Percentiles rank a stretch among this genome's conserved stretches.
phyloP scores from a whole-genome alignment of 1,140 invertebrate species.

The Drosophila obscura region DNA sequence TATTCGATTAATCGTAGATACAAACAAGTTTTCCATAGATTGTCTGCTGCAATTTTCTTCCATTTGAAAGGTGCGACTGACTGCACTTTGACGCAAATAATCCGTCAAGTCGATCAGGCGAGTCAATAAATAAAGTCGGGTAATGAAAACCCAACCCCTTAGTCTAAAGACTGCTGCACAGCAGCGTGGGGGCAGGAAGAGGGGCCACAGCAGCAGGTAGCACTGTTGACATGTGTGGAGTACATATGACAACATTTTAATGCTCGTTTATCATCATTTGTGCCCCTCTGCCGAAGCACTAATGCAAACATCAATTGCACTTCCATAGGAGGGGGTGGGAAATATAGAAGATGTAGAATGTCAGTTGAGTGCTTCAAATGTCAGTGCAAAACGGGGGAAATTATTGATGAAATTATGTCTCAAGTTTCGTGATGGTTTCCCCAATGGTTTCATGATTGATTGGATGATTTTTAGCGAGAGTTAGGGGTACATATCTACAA shows the following conservation, averaged over 20 bases:
- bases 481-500: not conserved
- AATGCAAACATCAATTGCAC: slow-evolving; percentile 63
- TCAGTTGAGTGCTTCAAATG: slow-evolving; percentile 2
- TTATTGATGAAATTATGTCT: too few species aligned
- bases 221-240: slow-evolving; percentile 35
- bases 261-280: slow-evolving; percentile 76
- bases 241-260: slow-evolving; percentile 80
- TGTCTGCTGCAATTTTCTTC: too few species aligned
- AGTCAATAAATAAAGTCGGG: slow-evolving; percentile 78
- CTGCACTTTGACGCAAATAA: slow-evolving; percentile 52
- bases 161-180: not conserved
- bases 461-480: too few species aligned
- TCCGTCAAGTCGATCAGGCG: slow-evolving; percentile 77
- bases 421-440: too few species aligned
- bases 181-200: slow-evolving; percentile 20
- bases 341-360: not conserved
- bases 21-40: too few species aligned
- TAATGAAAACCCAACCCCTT: not conserved
- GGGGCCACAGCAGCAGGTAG: slow-evolving; percentile 19
- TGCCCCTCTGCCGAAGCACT: slow-evolving; percentile 9
- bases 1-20: too few species aligned
- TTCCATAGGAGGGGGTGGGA: not conserved
- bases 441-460: too few species aligned
- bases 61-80: too few species aligned
- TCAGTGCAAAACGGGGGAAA: too few species aligned